Evolutionary conservation across 2,888 invertebrate genomes (phyloP), one percentile per base, ranked within the genome.

Genomic region (Celastrina argiolus): DNA sequence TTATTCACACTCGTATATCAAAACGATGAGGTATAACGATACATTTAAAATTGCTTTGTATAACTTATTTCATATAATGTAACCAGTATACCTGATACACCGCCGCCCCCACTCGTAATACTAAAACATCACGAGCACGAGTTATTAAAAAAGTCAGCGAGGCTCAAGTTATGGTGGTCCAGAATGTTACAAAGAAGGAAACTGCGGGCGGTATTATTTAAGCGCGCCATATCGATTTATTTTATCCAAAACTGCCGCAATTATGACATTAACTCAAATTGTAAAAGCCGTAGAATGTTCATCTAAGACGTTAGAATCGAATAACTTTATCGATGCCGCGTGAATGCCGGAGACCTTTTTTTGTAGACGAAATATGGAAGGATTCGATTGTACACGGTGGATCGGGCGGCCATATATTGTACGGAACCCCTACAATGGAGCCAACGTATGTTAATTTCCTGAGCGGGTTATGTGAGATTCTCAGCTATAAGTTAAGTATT

Each of bases 181-280:
- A 74, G 74, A 74, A 74, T 75, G 76, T 74, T 78, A 82, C 77
- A 78, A 73, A 70, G 72, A 70, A 68, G 63, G 68, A 78, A 84
- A 82, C 88, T 80, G 81, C 88, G 83, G 88, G 88, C 84, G 89
- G 88, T 87, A 86, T 86, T 85, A 85, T 83, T 80, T 85, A 87
- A 86, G 82, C 82, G 82, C 79, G 79, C 82, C 71, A 80, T 86
- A 88, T 87, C 88, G 84, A 88, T 88, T 88, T 87, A 88, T 87
- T 87, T 87, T 86, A 88, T 88, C 80, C 83, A 78, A 86, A 83
- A 87, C 84, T 82, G 83, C 84, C 82, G 80, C 87, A 88, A 88
- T 90, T 88, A 88, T 88, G 86, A 87, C 88, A 87, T 88, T 88
- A 89, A 88, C 83, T 85, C 83, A 80, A 84, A 82, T 84, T 84